Base-by-base conservation (phyloP, 2,888 invertebrate species). In the Serrognathus titanus region DNA sequence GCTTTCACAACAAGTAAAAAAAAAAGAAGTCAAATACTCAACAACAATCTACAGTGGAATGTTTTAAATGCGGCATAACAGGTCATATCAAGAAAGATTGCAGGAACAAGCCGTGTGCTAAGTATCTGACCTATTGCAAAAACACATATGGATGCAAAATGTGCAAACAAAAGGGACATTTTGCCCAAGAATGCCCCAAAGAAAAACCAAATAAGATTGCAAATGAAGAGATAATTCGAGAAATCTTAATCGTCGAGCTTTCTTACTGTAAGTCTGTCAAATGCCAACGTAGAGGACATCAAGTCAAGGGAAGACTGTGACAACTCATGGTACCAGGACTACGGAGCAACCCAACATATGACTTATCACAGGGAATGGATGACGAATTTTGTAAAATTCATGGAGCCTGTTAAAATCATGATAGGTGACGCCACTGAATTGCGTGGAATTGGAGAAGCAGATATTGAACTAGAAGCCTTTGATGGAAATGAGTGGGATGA, bases 331-430 rank as follows among this genome's bases (percentile, higher is more conserved):
- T 64, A 61, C 48, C 62, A 66, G 60, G 65, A 67, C 53, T 60
- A 66, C 56, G 65, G 61, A 43, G 66, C 64, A 10, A 65, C 66
- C 24, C 67, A 66, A 41, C 65, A 67, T 50, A 64, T 69, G 66
- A 66, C 64, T 11, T 62, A 49, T 3, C 55, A 55, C 46, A 51
- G 41, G 40, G 58, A 65, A 5, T 68, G 63, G 63, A 41, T 67
- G 43, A 59, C 41, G 4, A 55, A 65, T 39, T 59, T 48, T 41
- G 48, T 38, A 39, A 39, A 48, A 20, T 35, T 57, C 13, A 13
- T 16, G 2, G 13, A 39, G 12, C 9, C n/a, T 2, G 16, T 37
- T 12, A 47, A 16, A 3, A 48, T 57, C 13, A 3, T 53, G 6
- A 52, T 57, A 9, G 53, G 48, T 55, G 60, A 66, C 58, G 51